Conservation (phyloP, 2,113 vertebrate genomes). For the Petromus typicus region DNA sequence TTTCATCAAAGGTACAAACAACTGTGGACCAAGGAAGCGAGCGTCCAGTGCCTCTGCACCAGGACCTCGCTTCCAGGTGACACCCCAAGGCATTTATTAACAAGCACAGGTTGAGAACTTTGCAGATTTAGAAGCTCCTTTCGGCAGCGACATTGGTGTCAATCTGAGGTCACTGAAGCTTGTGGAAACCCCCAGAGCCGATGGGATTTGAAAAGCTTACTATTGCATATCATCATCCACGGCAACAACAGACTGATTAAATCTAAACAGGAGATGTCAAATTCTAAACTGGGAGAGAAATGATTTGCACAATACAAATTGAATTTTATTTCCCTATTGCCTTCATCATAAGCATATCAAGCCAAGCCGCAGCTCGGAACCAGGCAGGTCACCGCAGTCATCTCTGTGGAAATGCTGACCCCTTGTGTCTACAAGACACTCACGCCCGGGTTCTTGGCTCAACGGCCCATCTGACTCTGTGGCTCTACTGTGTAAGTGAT, state of each 20-base stretch:
- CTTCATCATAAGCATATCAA: background rate
- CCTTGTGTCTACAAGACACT: conserved; percentile 65
- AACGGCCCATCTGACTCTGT: background rate
- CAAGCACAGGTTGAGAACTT: conserved; percentile 1
- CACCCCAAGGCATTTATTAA: background rate
- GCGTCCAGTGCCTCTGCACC: background rate
- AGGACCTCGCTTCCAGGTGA: background rate
- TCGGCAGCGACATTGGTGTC: background rate
- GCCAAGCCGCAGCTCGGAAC: background rate
- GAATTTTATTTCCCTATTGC: background rate
- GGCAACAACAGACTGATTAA: background rate
- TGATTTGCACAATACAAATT: conserved; percentile 4
- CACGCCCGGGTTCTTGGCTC: background rate
- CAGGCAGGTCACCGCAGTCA: rapidly evolving
- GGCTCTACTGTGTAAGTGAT: background rate
- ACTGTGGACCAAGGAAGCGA: background rate
- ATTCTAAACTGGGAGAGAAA: conserved; percentile 42
- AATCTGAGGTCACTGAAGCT: background rate
- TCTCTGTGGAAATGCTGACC: conserved; percentile 77
- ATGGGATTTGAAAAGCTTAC: background rate
- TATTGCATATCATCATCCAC: background rate
- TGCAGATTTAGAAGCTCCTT: background rate
- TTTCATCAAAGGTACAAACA: background rate
- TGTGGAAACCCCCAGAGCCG: background rate
- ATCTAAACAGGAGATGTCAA: background rate